Evolutionary conservation across 2,797 vertebrate genomes (phyloP), one percentile per base, ranked within the genome.

Genomic region (Hypotaenidia philippensis): DNA sequence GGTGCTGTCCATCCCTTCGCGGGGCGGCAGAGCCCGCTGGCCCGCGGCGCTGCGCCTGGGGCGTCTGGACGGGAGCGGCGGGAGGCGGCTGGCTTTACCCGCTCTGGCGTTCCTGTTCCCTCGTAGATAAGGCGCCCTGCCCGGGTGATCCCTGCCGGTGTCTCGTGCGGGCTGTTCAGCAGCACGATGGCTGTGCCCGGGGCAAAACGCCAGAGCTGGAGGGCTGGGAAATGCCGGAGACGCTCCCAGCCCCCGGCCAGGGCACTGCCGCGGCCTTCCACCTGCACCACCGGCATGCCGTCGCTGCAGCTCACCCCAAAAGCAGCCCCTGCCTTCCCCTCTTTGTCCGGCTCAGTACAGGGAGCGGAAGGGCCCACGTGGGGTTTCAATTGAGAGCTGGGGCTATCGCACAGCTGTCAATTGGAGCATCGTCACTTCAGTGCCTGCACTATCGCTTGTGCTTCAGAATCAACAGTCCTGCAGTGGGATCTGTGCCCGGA

Each of bases 291-390:
- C 6, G 2, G 2, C 7, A 3, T 5, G 36, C 22, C 0, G 11
- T 3, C 8, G n/a, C 19, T 8, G 5, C 4, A 16, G 44, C 60
- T 1, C 15, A 4, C 5, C 31, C 31, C 64, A 9, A 10, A 44
- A 23, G 21, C 31, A 6, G 1, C 3, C 6, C 1, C 3, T 4
- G 34, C 9, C 34, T 31, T 31, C 25, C 65, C 14, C 36, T 1
- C 5, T n/a, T 16, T 16, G 0, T 8, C 57, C 22, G 1, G 34
- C 4, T 11, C 38, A 4, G 12, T 1, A 3, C 12, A 6, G 68
- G 49, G 5, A 2, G 11, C 1, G 34, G 31, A 9, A 13, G 70
- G 5, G 50, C 29, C 38, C 17, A 1, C 36, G 0, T 0, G 44
- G 45, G 53, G 1, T 5, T 5, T 13, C 27, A 3, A 1, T 8